Base-by-base conservation (phyloP, 2,888 invertebrate species). In the Isoperla grammatica region DNA sequence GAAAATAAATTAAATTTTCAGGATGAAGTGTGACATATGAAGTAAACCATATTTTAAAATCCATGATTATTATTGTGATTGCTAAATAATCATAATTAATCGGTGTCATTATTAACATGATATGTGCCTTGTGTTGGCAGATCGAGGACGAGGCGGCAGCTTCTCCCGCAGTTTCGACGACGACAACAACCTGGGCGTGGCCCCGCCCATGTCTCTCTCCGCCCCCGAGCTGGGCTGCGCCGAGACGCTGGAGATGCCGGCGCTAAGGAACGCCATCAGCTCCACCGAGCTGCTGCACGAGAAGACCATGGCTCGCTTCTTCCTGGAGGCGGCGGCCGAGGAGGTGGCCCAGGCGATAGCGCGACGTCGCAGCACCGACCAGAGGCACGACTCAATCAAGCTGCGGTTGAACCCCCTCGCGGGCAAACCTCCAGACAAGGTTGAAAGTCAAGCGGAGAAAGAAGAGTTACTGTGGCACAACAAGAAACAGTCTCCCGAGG, bases 251-350 rank as follows among this genome's bases (percentile, higher is more conserved):
- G 49, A 49, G 13, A 43, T 19, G 37, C 39, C 50, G 40, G 45
- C 62, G 12, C 74, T 90, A 37, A 81, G 88, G 23, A 81, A 84
- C 66, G 87, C 89, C 0, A 87, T 88, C 22, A 91, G 91, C 70
- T 90, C 90, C 2, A 87, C 89, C 0, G 91, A 91, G 71, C 77
- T 92, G 4, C 78, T 92, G 0, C 90, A 90, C 71, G 90, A 90
- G 71, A 81, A 85, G 46, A 87, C 89, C 11, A 88, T 91, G 87
- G 87, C 86, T 8, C 79, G 90, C 40, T 87, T 91, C 71, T 88
- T 89, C 71, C 83, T 86, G 72, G 90, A 87, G 9, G 84, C 87
- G 2, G 86, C 85, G 58, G 79, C 86, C 66, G 87, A 90, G 71
- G 86, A 90, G 72, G 81, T 83, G 17, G 83, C 85, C 68, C 77